Conservation (phyloP, 2,113 vertebrate species). For the Drymodes brunneopygia region DNA sequence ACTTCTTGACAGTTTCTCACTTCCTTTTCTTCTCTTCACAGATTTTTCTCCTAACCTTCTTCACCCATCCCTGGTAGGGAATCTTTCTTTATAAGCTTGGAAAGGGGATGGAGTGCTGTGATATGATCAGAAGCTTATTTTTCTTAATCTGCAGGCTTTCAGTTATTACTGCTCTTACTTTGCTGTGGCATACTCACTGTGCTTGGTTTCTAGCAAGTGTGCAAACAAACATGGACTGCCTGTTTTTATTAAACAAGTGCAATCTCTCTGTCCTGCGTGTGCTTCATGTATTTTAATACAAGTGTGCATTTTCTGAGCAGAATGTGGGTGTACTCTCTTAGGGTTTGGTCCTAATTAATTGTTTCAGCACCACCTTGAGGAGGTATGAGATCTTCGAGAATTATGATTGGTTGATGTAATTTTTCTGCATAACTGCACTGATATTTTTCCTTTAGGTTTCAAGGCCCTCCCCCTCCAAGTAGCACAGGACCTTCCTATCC, state of each 20-base stretch:
- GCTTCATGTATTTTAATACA: background rate
- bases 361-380: background rate
- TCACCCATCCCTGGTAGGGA: background rate
- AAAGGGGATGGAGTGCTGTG: background rate
- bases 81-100: background rate
- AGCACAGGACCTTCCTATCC: slow-evolving; percentile 35
- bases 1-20: background rate
- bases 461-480: slow-evolving; percentile 48
- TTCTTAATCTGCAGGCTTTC: background rate
- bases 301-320: background rate
- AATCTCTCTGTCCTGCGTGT: background rate
- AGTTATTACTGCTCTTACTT: background rate
- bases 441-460: slow-evolving; percentile 59
- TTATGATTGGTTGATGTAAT: background rate
- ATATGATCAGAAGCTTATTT: background rate
- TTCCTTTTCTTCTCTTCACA: background rate
- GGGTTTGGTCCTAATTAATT: background rate
- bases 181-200: background rate
- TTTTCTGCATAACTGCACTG: background rate
- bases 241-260: background rate
- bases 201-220: background rate
- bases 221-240: background rate
- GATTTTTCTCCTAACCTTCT: background rate
- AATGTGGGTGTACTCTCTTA: background rate
- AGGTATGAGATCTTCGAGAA: background rate